Conservation (phyloP, 35 echinoderm and acorn worm genomes). For the Apostichopus japonicus region DNA sequence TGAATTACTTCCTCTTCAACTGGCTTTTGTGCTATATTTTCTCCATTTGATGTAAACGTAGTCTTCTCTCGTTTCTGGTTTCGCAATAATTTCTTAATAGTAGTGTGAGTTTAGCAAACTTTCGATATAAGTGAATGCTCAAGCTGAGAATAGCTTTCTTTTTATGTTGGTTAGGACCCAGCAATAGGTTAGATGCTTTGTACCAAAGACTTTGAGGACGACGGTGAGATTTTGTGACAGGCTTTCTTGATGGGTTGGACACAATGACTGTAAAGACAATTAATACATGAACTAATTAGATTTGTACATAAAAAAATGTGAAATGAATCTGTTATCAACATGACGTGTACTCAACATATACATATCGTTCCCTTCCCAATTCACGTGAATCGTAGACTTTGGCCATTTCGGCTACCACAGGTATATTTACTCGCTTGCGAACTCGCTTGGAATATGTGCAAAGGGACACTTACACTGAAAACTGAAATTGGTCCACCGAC, state of each 20-base stretch:
- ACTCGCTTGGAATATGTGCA: too few relatives aligned
- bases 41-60: background rate
- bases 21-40: background rate
- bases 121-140: background rate
- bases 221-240: background rate
- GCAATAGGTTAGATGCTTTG: background rate
- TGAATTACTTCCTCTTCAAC: background rate
- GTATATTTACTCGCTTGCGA: too few relatives aligned
- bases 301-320: background rate
- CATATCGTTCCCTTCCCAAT: too few relatives aligned
- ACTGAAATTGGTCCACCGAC: too few relatives aligned
- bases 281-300: background rate
- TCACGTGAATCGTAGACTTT: too few relatives aligned
- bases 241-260: background rate
- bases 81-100: background rate
- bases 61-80: background rate
- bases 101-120: background rate
- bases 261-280: background rate
- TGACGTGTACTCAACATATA: too few relatives aligned
- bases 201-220: background rate
- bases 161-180: background rate
- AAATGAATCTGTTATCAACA: too few relatives aligned
- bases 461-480: too few relatives aligned
- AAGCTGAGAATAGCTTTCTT: background rate
- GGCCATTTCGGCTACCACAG: too few relatives aligned